Percentiles rank a stretch among this genome's conserved stretches.
These are phyloP conservation scores for Endotricha flammealis DNA, from an alignment of 2,888 invertebrate genomes.

Conservation along the genomic window DNA sequence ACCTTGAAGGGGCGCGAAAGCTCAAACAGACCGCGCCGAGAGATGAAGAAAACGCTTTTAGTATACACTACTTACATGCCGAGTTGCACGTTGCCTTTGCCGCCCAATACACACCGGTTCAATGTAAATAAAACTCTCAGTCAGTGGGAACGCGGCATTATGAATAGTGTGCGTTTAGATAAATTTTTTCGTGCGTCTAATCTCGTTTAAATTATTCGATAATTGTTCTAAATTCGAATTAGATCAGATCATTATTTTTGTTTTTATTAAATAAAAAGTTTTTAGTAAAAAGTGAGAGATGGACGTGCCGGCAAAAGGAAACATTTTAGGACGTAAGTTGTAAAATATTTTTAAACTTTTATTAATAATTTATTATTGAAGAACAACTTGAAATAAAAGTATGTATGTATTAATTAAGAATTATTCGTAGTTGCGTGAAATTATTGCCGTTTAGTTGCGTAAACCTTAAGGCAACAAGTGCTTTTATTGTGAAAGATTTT, in stretches of 20 bases:
- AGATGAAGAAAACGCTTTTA: background rate
- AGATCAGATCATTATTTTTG: too few species aligned
- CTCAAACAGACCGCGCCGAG: constrained; percentile 46
- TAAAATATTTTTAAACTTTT: background rate
- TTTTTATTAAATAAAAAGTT: too few species aligned
- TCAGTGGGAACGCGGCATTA: background rate
- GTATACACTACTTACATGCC: constrained; percentile 38
- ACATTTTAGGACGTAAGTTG: constrained; percentile 78
- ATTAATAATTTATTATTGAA: background rate
- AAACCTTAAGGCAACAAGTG: too few species aligned
- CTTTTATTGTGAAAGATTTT: too few species aligned
- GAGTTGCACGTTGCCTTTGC: constrained; percentile 31
- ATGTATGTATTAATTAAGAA: too few species aligned
- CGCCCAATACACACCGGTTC: background rate
- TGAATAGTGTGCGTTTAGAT: background rate
- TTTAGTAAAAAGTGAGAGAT: constrained; percentile 31
- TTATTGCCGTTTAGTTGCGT: too few species aligned
- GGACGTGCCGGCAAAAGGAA: constrained; percentile 78
- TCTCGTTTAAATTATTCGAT: too few species aligned
- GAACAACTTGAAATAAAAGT: background rate
- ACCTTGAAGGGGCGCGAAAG: constrained; percentile 67
- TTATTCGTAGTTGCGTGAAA: too few species aligned
- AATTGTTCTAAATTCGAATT: too few species aligned
- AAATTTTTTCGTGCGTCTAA: too few species aligned
- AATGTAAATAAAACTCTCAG: constrained; percentile 13